Conservation (phyloP, 2,888 invertebrate genomes). For the Marasmarcha lunaedactyla region DNA sequence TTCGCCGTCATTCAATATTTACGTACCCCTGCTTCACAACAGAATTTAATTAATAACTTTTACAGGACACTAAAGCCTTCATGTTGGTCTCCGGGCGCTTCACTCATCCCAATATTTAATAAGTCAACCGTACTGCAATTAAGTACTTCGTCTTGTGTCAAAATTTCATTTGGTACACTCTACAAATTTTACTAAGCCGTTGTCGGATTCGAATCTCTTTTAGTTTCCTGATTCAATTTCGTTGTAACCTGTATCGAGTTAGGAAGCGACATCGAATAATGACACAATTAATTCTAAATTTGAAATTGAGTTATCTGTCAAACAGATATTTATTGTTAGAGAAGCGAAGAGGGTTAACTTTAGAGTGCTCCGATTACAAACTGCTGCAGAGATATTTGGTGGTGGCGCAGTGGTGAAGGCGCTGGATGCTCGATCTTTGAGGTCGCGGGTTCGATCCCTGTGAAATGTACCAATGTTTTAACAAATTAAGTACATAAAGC, state of each 20-base stretch:
- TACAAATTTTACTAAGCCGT: slow-evolving; percentile 10
- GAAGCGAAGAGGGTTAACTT: too few relatives aligned
- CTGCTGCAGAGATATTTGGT: too few relatives aligned
- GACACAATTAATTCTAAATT: slow-evolving; percentile 32
- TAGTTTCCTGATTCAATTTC: background rate
- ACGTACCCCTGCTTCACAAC: too few relatives aligned
- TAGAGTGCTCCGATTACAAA: too few relatives aligned
- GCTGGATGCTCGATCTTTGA: too few relatives aligned
- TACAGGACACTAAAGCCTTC: too few relatives aligned
- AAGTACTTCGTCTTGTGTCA: slow-evolving; percentile 30
- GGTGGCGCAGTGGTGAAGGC: too few relatives aligned
- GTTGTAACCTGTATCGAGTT: background rate
- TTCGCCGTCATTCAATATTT: too few relatives aligned
- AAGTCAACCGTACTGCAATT: slow-evolving; percentile 40
- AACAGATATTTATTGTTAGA: slow-evolving; percentile 16
- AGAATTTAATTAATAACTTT: too few relatives aligned
- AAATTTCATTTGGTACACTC: slow-evolving; percentile 33
- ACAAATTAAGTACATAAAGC: too few relatives aligned
- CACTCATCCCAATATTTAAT: slow-evolving; percentile 18
- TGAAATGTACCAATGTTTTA: too few relatives aligned
- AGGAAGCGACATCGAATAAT: slow-evolving; percentile 9
- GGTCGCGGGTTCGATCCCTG: too few relatives aligned
- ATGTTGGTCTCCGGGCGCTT: background rate
- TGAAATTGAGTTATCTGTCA: slow-evolving; percentile 26
- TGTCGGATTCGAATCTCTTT: slow-evolving; percentile 37